Evolutionary conservation across 2,888 invertebrate genomes (phyloP), one percentile per base, ranked within the genome.

Genomic region (Drosophila mercatorum): DNA sequence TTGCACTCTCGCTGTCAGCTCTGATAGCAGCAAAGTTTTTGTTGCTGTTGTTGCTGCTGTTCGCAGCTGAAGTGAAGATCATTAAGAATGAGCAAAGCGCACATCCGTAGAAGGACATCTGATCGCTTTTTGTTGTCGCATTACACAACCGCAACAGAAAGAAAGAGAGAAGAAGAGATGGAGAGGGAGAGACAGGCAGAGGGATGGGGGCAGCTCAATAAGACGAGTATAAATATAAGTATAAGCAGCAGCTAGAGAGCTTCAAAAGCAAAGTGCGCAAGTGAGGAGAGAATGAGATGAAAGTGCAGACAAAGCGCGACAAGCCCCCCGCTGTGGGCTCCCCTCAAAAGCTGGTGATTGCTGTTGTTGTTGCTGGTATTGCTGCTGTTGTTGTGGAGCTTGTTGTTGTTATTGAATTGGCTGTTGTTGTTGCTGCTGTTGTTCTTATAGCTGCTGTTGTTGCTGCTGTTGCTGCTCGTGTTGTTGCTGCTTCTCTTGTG

Each of bases 81-180:
- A 89, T 87, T 87, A 81, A 89, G 84, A 77, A 68, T 77, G 82
- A 67, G 80, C 75, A 78, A 84, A 84, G 75, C 77, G 83, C 79
- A 90, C 88, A 91, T 91, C 91, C 91, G 90, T 89, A 91, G 91
- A 91, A 91, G 91, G 91, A 91, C 89, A 91, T 84, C 79, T 89
- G 91, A 91, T 91, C 91, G 80, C 78, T 87, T 88, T 83, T 84
- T 82, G 79, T 86, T 75, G 75, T 79, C 64, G 86, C 86, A 88
- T 86, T 83, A 76, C 83, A 85, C 85, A 84, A 84, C 86, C 85
- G 75, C 84, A 84, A 80, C 46, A 67, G 59, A 58, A 28, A 11
- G 56, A 17, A 40, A 47, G 5, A 31, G 28, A n/a, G 4, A 61
- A 49, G 26, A 22, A 44, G 17, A 41, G 43, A 38, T 11, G 0